Conservation (phyloP, 2,113 vertebrate species). For the Notothenia coriiceps region DNA sequence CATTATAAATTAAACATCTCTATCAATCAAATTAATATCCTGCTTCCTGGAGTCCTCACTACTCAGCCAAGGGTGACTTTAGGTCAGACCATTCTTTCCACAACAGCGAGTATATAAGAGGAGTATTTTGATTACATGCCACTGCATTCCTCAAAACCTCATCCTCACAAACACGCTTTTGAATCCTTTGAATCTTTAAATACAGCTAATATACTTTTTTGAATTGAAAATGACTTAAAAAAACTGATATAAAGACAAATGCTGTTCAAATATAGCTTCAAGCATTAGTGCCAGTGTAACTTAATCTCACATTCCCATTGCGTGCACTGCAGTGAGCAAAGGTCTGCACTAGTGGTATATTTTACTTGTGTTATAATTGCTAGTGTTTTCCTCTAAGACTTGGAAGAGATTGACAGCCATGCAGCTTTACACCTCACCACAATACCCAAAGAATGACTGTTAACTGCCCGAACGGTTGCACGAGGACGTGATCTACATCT, state of each 20-base stretch:
- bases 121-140: background rate
- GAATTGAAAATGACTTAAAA: too few species aligned
- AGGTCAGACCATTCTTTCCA: background rate
- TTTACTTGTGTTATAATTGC: background rate
- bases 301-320: background rate
- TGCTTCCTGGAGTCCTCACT: conserved; percentile 8
- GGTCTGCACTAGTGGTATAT: background rate
- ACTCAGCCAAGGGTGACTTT: background rate
- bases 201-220: too few species aligned
- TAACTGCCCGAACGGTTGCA: conserved; percentile 11
- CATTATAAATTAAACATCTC: conserved; percentile 5
- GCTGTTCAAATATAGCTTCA: too few species aligned
- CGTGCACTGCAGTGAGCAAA: background rate
- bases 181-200: too few species aligned
- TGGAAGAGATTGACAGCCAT: background rate
- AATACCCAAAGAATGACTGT: conserved; percentile 20
- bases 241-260: too few species aligned
- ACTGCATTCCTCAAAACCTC: background rate
- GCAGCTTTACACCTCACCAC: background rate
- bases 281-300: background rate
- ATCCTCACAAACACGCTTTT: background rate
- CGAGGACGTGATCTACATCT: background rate
- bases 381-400: background rate
- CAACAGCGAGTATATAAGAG: background rate
- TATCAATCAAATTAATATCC: conserved; percentile 23